Evolutionary conservation across 2,797 vertebrate species (phyloP).

Genomic region (Atherinosoma microstoma): DNA sequence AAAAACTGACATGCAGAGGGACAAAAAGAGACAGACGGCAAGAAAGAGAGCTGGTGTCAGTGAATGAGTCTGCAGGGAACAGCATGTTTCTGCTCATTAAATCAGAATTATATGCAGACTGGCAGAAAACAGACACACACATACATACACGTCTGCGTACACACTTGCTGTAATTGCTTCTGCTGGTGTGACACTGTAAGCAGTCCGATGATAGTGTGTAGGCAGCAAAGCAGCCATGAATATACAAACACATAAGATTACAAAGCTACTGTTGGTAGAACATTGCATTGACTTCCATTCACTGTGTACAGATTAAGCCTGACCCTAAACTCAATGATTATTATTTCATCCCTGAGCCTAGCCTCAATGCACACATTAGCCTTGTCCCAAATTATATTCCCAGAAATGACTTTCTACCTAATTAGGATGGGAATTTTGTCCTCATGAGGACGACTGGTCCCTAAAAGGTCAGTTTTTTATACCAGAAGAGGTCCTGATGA

Average conservation of each 20-base stretch:
- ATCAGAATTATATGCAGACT: slow-evolving; percentile 47
- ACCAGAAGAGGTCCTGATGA: not conserved
- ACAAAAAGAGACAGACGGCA: not conserved
- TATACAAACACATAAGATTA: slow-evolving; percentile 14
- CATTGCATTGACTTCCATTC: not conserved
- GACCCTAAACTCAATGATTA: not conserved
- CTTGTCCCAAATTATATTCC: not conserved
- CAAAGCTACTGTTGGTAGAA: not conserved
- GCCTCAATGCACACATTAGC: not conserved
- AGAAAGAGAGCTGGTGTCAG: slow-evolving; percentile 26
- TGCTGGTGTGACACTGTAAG: slow-evolving; percentile 67
- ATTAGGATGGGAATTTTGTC: not conserved
- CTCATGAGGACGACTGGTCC: not conserved
- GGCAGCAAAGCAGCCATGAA: slow-evolving; percentile 35
- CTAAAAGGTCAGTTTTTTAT: not conserved
- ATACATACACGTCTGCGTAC: slow-evolving; percentile 1
- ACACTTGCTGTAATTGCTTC: slow-evolving; percentile 49
- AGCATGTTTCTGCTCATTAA: slow-evolving; percentile 71
- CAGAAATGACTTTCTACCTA: not conserved
- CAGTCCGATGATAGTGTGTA: slow-evolving; percentile 37
- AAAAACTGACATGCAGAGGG: slow-evolving; percentile 5
- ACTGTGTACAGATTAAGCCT: not conserved
- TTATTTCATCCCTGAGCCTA: too few species aligned
- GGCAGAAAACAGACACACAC: slow-evolving; percentile 38
- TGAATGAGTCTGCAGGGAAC: slow-evolving; percentile 53